These are phyloP conservation scores for Eristalis tenax DNA, from an alignment of 2,888 invertebrate genomes.

Conservation along the genomic window DNA sequence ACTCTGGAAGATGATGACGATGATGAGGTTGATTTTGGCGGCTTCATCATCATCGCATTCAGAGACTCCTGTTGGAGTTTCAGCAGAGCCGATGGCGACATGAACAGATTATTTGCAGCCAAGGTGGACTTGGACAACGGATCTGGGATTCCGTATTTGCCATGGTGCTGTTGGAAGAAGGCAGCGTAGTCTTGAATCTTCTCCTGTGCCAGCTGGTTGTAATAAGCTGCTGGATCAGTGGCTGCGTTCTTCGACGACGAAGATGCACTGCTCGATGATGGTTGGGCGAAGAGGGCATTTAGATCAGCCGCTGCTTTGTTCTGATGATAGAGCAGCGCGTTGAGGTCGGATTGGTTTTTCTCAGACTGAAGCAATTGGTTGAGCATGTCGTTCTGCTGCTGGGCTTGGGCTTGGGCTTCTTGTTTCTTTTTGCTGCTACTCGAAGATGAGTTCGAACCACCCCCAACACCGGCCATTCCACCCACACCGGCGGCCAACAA, in stretches of 20 bases:
- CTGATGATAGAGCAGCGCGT: constrained; percentile 79
- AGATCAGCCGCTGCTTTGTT: constrained; percentile 79
- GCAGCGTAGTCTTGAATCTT: constrained; percentile 82
- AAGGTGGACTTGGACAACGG: constrained; percentile 89
- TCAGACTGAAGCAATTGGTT: constrained; percentile 80
- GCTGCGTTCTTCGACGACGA: constrained; percentile 73
- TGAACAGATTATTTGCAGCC: constrained; percentile 90
- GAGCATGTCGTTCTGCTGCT: constrained; percentile 78
- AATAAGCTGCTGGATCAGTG: constrained; percentile 78
- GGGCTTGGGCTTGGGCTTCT: constrained; percentile 15
- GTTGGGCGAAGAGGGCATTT: constrained; percentile 79
- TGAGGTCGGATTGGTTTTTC: constrained; percentile 79
- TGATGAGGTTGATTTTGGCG: constrained; percentile 81
- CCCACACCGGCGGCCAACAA: constrained; percentile 76
- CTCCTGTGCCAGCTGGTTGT: constrained; percentile 80
- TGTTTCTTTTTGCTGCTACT: constrained; percentile 65
- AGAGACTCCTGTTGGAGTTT: constrained; percentile 85
- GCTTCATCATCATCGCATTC: constrained; percentile 83
- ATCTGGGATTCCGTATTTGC: constrained; percentile 84
- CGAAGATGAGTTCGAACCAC: constrained; percentile 45
- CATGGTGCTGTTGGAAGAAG: constrained; percentile 82
- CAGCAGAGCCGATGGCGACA: constrained; percentile 86
- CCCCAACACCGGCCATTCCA: constrained; percentile 64
- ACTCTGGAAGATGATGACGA: constrained; percentile 76
- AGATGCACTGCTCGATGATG: constrained; percentile 73